Conservation (phyloP, 2,113 vertebrate genomes). For the Trematocara marginatum region DNA sequence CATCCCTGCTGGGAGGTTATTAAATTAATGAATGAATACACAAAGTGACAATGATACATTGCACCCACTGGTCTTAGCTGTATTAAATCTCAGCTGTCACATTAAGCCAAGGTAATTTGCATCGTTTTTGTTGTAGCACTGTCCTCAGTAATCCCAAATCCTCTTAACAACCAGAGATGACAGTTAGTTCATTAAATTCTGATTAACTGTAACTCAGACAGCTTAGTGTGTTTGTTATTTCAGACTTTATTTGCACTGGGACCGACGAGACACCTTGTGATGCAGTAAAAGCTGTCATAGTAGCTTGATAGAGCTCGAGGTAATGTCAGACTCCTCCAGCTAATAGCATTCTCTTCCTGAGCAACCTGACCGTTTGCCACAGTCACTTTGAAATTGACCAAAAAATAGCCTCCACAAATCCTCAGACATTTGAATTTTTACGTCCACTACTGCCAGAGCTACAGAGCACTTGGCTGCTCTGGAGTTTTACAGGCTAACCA, state of each 20-base stretch:
- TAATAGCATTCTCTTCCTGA: not conserved
- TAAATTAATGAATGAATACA: not conserved
- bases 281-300: slow-evolving; percentile 6
- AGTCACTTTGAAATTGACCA: not conserved
- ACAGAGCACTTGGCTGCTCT: not conserved
- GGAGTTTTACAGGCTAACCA: not conserved
- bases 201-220: slow-evolving; percentile 43
- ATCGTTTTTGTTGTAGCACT: not conserved
- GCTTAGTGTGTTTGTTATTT: slow-evolving; percentile 28
- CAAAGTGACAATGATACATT: slow-evolving; percentile 16
- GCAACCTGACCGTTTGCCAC: not conserved
- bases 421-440: not conserved
- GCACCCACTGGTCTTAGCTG: not conserved
- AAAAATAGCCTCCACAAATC: not conserved
- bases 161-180: slow-evolving; percentile 39
- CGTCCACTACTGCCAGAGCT: not conserved
- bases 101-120: not conserved
- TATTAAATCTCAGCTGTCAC: slow-evolving; percentile 27
- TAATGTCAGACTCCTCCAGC: slow-evolving; percentile 12
- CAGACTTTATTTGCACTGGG: slow-evolving; percentile 53
- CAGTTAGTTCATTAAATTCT: slow-evolving; percentile 60
- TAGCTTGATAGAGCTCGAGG: not conserved
- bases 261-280: not conserved
- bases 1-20: not conserved
- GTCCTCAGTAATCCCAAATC: slow-evolving; percentile 36